A percentile compares a stretch with the other conserved stretches of the same genome.
phyloP scores from a whole-genome alignment of 2,797 vertebrate genomes.

The Lacerta viridis region DNA sequence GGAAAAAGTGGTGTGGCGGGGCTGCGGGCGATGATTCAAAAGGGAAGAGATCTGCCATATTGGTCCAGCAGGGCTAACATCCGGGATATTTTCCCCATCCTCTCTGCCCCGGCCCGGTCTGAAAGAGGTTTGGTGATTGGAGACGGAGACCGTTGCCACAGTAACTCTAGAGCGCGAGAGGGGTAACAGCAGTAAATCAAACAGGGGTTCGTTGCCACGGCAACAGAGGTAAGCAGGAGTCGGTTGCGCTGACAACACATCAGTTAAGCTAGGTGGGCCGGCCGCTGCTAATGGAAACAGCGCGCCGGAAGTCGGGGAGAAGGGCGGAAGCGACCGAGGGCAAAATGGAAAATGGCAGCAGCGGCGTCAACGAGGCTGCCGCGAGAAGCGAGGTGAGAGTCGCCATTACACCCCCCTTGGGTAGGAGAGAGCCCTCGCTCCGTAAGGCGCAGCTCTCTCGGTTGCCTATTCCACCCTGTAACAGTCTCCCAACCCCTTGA shows the following conservation, averaged over 20 bases:
- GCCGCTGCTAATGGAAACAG: not conserved
- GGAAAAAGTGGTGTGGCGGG: not conserved
- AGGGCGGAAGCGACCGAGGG: not conserved
- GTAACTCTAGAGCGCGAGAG: not conserved
- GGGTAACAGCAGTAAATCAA: not conserved
- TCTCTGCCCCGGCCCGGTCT: not conserved
- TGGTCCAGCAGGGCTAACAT: not conserved
- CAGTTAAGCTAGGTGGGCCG: not conserved
- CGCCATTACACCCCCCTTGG: too few relatives aligned
- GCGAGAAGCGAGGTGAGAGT: not conserved
- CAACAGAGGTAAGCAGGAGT: not conserved
- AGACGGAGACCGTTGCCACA: not conserved
- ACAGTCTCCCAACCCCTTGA: not conserved
- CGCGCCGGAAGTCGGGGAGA: constrained; percentile 1
- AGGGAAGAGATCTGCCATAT: not conserved
- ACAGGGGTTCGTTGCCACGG: not conserved
- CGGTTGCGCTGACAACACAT: not conserved
- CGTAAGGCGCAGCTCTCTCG: too few relatives aligned
- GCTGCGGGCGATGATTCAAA: not conserved
- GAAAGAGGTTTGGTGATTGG: not conserved
- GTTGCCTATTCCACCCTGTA: not conserved
- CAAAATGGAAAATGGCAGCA: not conserved
- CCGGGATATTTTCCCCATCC: not conserved
- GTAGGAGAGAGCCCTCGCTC: too few relatives aligned
- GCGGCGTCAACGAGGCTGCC: not conserved